Conservation (phyloP, 2,113 vertebrate genomes). For the Cyanoliseus patagonus region DNA sequence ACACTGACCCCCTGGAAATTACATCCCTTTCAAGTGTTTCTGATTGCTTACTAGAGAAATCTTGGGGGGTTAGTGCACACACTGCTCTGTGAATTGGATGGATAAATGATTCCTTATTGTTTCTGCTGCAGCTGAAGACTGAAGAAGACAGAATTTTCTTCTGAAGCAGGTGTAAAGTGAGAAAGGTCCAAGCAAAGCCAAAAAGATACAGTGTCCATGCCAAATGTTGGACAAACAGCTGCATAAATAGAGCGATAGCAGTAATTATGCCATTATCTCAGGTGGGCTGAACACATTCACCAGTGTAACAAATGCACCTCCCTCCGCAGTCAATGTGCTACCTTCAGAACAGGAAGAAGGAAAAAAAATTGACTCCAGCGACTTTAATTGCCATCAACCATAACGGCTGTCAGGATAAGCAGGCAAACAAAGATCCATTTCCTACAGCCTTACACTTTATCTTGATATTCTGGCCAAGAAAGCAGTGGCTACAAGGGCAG, state of each 20-base stretch:
- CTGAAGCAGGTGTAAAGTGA: not conserved
- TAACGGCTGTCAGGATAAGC: not conserved
- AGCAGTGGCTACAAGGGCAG: not conserved
- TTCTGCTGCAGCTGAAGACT: not conserved
- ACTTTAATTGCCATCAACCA: not conserved
- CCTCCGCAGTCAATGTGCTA: not conserved
- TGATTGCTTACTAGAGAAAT: not conserved
- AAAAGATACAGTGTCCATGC: not conserved
- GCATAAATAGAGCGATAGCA: not conserved
- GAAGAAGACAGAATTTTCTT: not conserved
- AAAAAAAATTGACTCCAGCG: not conserved
- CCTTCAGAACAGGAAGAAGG: not conserved
- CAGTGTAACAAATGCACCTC: accelerated
- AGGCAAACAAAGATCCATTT: not conserved
- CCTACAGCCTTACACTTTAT: not conserved
- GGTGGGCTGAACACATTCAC: not conserved
- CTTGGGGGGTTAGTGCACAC: not conserved
- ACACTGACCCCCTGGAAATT: not conserved
- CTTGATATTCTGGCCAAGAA: not conserved
- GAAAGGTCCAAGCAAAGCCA: not conserved
- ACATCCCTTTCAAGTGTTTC: not conserved
- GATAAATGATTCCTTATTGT: not conserved
- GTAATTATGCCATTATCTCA: not conserved
- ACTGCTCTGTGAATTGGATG: not conserved
- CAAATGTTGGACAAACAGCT: not conserved